phyloP scores from a whole-genome alignment of 2,888 invertebrate species.

The Polydesmus complanatus region DNA sequence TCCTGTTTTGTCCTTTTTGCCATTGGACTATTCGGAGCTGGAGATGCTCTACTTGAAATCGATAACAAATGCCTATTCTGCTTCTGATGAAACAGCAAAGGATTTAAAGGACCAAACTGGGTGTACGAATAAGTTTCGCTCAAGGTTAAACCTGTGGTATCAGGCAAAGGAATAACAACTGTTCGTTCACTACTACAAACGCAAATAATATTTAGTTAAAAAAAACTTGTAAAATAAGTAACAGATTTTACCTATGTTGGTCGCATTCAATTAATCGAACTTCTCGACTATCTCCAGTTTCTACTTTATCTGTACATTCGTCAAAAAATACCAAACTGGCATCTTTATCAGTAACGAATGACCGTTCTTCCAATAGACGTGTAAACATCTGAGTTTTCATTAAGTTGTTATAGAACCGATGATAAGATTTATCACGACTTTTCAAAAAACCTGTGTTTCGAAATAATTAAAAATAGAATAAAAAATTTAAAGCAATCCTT shows the following conservation, averaged over 20 bases:
- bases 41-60: slow-evolving; percentile 30
- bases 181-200: slow-evolving; percentile 62
- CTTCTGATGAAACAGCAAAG: slow-evolving; percentile 32
- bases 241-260: slow-evolving; percentile 34
- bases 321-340: slow-evolving; percentile 92
- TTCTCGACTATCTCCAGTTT: slow-evolving; percentile 20
- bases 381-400: slow-evolving; percentile 96
- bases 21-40: slow-evolving; percentile 71
- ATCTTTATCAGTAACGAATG: slow-evolving; percentile 96
- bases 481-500: background rate
- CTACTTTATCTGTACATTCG: slow-evolving; percentile 72
- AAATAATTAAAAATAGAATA: slow-evolving; percentile 4
- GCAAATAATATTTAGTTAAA: slow-evolving; percentile 5
- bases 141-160: slow-evolving; percentile 41
- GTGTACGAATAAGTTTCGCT: slow-evolving; percentile 28
- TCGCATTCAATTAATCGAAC: slow-evolving; percentile 67
- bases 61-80: slow-evolving; percentile 25
- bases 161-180: slow-evolving; percentile 88
- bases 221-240: background rate
- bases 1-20: slow-evolving; percentile 89
- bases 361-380: slow-evolving; percentile 94
- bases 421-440: slow-evolving; percentile 64
- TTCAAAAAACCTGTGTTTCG: slow-evolving; percentile 50
- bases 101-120: slow-evolving; percentile 32
- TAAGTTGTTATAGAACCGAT: slow-evolving; percentile 68